phyloP scores from a whole-genome alignment of 2,797 vertebrate genomes.

The Melanotaenia pygmaea region DNA sequence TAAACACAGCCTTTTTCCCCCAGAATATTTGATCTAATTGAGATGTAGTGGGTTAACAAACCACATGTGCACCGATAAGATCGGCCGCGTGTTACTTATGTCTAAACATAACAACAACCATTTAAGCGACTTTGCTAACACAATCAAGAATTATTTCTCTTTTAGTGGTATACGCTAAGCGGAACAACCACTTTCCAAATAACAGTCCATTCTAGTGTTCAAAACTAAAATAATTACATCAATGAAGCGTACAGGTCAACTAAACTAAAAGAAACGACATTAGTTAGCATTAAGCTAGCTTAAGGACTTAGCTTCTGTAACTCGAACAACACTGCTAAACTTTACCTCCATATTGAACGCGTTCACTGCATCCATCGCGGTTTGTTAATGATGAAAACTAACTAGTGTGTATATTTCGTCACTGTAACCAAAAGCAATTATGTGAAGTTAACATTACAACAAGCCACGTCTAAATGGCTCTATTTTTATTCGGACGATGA shows the following conservation, averaged over 20 bases:
- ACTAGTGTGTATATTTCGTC: neutral
- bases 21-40: neutral
- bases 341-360: conserved; percentile 87
- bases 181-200: neutral
- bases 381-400: conserved; percentile 7
- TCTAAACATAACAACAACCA: neutral
- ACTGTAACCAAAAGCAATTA: conserved; percentile 9
- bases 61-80: neutral
- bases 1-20: neutral
- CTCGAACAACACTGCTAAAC: conserved; percentile 33
- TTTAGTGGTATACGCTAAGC: too few species aligned
- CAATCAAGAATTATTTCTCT: too few species aligned
- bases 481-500: neutral
- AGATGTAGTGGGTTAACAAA: neutral
- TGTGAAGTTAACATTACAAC: neutral
- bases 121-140: neutral
- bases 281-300: conserved; percentile 29
- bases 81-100: neutral
- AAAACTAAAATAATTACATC: neutral
- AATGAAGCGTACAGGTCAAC: accelerated
- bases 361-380: conserved; percentile 84
- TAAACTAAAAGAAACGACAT: neutral
- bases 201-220: neutral
- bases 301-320: conserved; percentile 6
- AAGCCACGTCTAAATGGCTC: accelerated